Percentiles rank a stretch among this genome's conserved stretches.
Conservation (phyloP, 1,140 invertebrate genomes). For the Theocolax elegans region DNA sequence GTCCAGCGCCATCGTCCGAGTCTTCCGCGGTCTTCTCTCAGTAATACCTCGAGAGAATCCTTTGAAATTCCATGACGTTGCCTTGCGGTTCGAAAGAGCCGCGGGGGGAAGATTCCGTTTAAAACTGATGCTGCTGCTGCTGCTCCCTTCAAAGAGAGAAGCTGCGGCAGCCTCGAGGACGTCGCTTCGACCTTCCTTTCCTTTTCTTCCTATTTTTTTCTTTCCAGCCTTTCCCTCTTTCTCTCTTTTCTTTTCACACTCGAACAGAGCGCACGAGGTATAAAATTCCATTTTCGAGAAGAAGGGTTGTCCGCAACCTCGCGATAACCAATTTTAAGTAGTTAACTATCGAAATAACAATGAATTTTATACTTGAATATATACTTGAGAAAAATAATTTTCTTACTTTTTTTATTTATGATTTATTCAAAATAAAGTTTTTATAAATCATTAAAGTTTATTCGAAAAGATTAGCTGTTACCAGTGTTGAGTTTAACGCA, state of each 20-base stretch:
- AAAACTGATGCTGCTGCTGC: not conserved
- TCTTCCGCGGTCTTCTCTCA: constrained; percentile 11
- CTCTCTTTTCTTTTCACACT: not conserved
- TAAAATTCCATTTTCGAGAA: constrained; percentile 32
- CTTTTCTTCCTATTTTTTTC: not conserved
- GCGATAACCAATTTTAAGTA: constrained; percentile 27
- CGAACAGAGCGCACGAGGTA: not conserved
- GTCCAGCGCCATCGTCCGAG: not conserved
- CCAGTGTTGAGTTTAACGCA: too few relatives aligned
- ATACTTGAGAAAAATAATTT: too few relatives aligned
- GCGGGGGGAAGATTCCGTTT: constrained; percentile 3
- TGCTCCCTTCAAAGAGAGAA: not conserved
- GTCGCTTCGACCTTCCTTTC: constrained; percentile 13
- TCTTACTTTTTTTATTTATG: too few relatives aligned
- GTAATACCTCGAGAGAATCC: constrained; percentile 7
- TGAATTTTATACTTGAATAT: too few relatives aligned
- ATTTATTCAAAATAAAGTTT: too few relatives aligned
- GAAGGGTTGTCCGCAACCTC: not conserved
- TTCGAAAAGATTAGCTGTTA: too few relatives aligned
- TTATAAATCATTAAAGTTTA: too few relatives aligned
- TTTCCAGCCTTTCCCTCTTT: too few relatives aligned
- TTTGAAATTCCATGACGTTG: not conserved
- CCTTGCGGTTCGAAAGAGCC: not conserved
- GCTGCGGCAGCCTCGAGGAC: constrained; percentile 27
- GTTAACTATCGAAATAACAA: constrained; percentile 21